Percentiles rank a stretch among this genome's conserved stretches.
phyloP scores from a whole-genome alignment of 2,797 vertebrate species.

The Enteromius thamalakanensis region DNA sequence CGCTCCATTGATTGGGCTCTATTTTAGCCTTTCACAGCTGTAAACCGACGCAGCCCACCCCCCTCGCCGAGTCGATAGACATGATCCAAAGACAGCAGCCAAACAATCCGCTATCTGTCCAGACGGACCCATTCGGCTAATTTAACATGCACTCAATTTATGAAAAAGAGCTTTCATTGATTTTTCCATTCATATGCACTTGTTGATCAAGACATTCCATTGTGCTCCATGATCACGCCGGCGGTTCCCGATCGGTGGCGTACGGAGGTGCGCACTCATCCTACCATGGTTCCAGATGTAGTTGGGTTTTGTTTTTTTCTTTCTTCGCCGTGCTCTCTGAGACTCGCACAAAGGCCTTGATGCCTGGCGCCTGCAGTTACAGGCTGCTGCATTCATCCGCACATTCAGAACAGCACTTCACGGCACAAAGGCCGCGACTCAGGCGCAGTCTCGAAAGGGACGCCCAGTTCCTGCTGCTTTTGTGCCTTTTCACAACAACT shows the following conservation, averaged over 20 bases:
- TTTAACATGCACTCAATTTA: slow-evolving; percentile 81
- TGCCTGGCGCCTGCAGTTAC: slow-evolving; percentile 56
- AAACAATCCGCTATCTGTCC: slow-evolving; percentile 78
- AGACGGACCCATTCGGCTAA: slow-evolving; percentile 77
- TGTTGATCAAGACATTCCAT: slow-evolving; percentile 73
- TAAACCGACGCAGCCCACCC: slow-evolving; percentile 66
- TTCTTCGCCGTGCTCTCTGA: slow-evolving; percentile 30
- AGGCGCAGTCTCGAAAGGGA: slow-evolving; percentile 61
- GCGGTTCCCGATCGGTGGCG: slow-evolving; percentile 53
- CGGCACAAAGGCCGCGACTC: slow-evolving; percentile 61
- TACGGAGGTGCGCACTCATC: slow-evolving; percentile 37
- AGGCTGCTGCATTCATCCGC: slow-evolving; percentile 57
- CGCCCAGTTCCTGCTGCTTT: slow-evolving; percentile 56
- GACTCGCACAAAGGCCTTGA: slow-evolving; percentile 50
- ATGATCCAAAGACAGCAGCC: slow-evolving; percentile 77
- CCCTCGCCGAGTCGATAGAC: slow-evolving; percentile 75
- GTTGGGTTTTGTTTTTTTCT: slow-evolving; percentile 27
- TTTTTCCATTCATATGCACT: slow-evolving; percentile 74
- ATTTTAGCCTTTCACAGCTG: slow-evolving; percentile 73
- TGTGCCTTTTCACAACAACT: slow-evolving; percentile 60
- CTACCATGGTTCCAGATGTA: slow-evolving; percentile 60
- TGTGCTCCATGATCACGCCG: slow-evolving; percentile 50
- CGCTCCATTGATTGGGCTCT: slow-evolving; percentile 77
- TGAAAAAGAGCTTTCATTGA: slow-evolving; percentile 81
- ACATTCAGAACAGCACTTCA: slow-evolving; percentile 59